Conservation (phyloP, 2,888 invertebrate genomes). For the Eubasilissa splendida region DNA sequence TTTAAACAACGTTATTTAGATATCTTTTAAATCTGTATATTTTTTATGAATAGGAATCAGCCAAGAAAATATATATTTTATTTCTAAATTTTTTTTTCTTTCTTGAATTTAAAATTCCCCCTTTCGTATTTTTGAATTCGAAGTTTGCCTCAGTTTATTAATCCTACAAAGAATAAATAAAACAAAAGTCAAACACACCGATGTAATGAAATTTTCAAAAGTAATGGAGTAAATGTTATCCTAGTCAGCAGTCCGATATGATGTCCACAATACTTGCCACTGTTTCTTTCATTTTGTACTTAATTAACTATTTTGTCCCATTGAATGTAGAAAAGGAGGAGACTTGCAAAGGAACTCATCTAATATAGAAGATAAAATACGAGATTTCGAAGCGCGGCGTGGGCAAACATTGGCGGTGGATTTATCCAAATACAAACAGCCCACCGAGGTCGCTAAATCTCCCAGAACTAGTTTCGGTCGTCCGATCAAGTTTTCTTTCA, state of each 20-base stretch:
- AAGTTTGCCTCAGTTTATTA: too few species aligned
- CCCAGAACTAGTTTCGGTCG: slow-evolving; percentile 57
- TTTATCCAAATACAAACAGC: slow-evolving; percentile 53
- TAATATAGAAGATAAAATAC: slow-evolving; percentile 58
- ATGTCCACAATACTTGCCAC: slow-evolving; percentile 6
- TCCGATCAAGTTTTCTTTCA: slow-evolving; percentile 58
- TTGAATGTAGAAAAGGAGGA: slow-evolving; percentile 57
- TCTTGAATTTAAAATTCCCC: too few species aligned
- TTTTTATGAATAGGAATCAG: too few species aligned
- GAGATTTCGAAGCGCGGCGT: slow-evolving; percentile 55
- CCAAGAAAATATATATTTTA: too few species aligned
- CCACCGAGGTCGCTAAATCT: slow-evolving; percentile 54
- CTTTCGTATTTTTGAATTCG: too few species aligned
- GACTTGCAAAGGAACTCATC: slow-evolving; percentile 58
- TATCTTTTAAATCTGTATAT: too few species aligned
- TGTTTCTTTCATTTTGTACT: slow-evolving; percentile 28
- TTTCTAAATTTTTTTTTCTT: too few species aligned
- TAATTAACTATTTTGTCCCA: slow-evolving; percentile 46
- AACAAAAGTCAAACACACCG: neutral
- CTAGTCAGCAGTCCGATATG: slow-evolving; percentile 56
- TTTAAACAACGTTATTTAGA: too few species aligned
- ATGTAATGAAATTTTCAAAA: slow-evolving; percentile 44
- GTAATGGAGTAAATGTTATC: slow-evolving; percentile 55
- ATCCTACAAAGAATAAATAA: too few species aligned
- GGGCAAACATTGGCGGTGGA: slow-evolving; percentile 48